phyloP scores from a whole-genome alignment of 2,888 invertebrate species.

The Drosophila falleni region DNA sequence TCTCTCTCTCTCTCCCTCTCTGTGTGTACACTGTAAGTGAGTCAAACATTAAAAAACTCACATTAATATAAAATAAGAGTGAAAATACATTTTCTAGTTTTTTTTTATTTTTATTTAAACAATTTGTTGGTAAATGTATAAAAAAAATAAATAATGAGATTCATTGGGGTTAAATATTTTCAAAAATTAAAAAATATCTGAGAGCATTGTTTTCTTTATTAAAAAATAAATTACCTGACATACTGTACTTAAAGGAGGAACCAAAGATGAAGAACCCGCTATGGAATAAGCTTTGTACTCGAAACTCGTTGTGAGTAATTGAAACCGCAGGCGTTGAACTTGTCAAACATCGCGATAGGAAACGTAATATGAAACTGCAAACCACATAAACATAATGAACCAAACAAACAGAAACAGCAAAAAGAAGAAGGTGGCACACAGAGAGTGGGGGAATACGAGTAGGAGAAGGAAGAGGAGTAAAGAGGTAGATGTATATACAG shows the following conservation, averaged over 20 bases:
- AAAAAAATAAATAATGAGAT: too few species aligned
- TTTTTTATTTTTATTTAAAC: too few species aligned
- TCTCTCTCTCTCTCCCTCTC: not conserved
- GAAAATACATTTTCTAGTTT: too few species aligned
- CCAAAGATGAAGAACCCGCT: conserved; percentile 3
- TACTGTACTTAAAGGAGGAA: not conserved
- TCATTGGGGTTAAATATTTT: too few species aligned
- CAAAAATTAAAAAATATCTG: not conserved
- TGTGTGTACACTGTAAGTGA: not conserved
- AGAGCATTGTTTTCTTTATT: not conserved
- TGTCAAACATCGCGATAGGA: conserved; percentile 43
- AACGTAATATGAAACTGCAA: conserved; percentile 50
- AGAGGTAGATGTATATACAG: not conserved
- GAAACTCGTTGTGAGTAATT: conserved; percentile 29
- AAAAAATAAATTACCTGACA: not conserved
- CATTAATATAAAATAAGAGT: not conserved
- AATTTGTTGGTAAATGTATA: too few species aligned
- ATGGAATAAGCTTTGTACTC: conserved; percentile 21
- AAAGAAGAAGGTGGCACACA: conserved; percentile 29
- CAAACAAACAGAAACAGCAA: conserved; percentile 21
- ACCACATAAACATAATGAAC: conserved; percentile 25
- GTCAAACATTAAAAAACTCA: not conserved
- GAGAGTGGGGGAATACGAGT: not conserved
- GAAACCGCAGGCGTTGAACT: conserved; percentile 54
- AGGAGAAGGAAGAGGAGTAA: not conserved